Percentiles rank a stretch among this genome's conserved stretches.
These are phyloP conservation scores for Pemphredon lugubris DNA, from an alignment of 2,888 invertebrate species.

Conservation along the genomic window DNA sequence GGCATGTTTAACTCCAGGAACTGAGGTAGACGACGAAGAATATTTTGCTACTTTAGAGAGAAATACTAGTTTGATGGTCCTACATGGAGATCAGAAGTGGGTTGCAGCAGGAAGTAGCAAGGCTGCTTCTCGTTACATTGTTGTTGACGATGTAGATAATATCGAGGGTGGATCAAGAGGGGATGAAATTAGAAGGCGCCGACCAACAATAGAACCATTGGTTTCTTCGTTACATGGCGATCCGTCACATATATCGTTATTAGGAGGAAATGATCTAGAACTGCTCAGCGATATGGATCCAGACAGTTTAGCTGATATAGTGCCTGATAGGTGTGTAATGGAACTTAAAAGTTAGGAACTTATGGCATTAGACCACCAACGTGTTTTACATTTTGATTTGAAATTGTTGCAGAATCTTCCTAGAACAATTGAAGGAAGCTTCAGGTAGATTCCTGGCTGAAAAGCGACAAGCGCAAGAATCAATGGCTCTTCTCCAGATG, in stretches of 20 bases:
- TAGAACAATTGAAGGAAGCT: constrained; percentile 91
- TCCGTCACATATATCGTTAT: constrained; percentile 91
- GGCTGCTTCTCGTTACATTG: constrained; percentile 74
- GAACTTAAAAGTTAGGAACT: background rate
- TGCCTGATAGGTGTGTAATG: constrained; percentile 85
- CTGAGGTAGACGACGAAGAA: constrained; percentile 97
- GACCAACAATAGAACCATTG: constrained; percentile 72
- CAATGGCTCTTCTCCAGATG: constrained; percentile 91
- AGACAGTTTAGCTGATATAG: constrained; percentile 91
- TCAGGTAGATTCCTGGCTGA: constrained; percentile 91
- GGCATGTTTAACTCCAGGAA: too few species aligned
- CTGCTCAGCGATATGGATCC: constrained; percentile 94
- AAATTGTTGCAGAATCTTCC: constrained; percentile 83
- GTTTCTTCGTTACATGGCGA: constrained; percentile 82
- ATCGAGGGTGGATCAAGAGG: constrained; percentile 65
- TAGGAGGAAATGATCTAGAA: constrained; percentile 92
- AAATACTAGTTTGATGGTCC: constrained; percentile 92
- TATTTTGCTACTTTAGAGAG: constrained; percentile 95
- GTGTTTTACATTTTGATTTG: background rate
- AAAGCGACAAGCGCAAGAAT: constrained; percentile 93
- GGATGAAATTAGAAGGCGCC: constrained; percentile 65
- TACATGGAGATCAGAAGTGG: constrained; percentile 91
- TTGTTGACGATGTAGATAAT: constrained; percentile 76
- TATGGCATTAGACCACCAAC: background rate
- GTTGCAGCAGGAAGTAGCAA: constrained; percentile 79